A percentile compares a stretch with the other conserved stretches of the same genome.
phyloP scores from a whole-genome alignment of 2,113 vertebrate genomes.

The Gallinago paraguaiae region DNA sequence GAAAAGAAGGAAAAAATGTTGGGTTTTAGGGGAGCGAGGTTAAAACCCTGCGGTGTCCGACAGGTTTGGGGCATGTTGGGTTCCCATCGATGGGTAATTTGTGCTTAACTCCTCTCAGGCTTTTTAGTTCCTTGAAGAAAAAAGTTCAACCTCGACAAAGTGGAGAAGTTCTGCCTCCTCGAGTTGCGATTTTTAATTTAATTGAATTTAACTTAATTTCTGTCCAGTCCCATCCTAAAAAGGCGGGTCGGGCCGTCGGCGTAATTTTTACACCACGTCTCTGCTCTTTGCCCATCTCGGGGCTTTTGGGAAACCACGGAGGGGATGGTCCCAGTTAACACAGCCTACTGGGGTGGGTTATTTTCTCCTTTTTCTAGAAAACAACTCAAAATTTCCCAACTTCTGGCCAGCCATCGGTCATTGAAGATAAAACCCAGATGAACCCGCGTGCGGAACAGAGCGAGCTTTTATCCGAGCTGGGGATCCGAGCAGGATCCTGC shows the following conservation, averaged over 20 bases:
- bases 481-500: background rate
- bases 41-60: background rate
- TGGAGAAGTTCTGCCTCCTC: background rate
- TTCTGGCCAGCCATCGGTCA: accelerated
- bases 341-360: accelerated
- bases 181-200: no score
- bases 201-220: background rate
- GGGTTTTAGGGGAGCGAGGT: background rate
- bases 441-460: background rate
- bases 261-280: accelerated
- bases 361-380: background rate
- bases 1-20: background rate
- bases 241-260: background rate
- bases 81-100: background rate
- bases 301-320: background rate
- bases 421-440: background rate
- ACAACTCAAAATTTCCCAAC: no score
- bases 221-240: background rate
- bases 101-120: accelerated
- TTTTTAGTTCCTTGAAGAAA: background rate
- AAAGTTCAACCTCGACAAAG: background rate
- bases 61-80: background rate
- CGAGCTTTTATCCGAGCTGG: background rate
- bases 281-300: accelerated
- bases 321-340: accelerated